These are phyloP conservation scores for Synanthedon myopaeformis DNA, from an alignment of 2,888 invertebrate species.

Conservation along the genomic window DNA sequence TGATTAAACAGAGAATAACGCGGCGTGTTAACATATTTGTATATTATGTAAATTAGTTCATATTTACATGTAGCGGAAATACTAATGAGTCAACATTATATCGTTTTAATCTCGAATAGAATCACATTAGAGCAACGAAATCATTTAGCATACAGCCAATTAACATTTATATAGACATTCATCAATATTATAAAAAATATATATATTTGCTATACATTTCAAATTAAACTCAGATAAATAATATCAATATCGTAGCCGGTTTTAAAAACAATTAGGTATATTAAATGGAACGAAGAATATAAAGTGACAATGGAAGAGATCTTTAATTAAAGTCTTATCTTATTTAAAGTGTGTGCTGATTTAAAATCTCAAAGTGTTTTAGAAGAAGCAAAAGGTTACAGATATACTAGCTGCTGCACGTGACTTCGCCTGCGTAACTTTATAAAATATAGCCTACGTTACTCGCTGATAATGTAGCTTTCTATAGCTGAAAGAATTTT, in stretches of 20 bases:
- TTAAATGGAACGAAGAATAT: constrained; percentile 33
- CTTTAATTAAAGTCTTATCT: no score
- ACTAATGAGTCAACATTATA: constrained; percentile 24
- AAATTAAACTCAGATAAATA: constrained; percentile 8
- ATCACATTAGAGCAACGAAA: constrained; percentile 16
- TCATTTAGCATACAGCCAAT: constrained; percentile 19
- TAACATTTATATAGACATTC: constrained; percentile 27
- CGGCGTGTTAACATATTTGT: constrained; percentile 19
- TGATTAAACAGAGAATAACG: constrained; percentile 12
- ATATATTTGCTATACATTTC: constrained; percentile 5
- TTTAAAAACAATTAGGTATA: constrained; percentile 20
- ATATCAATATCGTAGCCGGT: constrained; percentile 12
- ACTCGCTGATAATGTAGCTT: no score
- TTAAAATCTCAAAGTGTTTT: no score
- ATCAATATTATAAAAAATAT: constrained; percentile 1
- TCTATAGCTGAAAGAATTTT: no score
- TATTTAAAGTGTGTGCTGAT: no score
- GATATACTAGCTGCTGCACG: no score
- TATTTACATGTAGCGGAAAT: constrained; percentile 23
- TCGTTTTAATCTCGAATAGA: constrained; percentile 19
- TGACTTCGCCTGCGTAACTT: no score
- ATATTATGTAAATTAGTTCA: constrained; percentile 12
- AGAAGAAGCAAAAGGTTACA: no score
- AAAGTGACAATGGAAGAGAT: constrained; percentile 30
- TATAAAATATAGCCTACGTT: no score